Evolutionary conservation across 2,113 vertebrate species (phyloP), one percentile per base, ranked within the genome.

Genomic region (Ptilonorhynchus violaceus): DNA sequence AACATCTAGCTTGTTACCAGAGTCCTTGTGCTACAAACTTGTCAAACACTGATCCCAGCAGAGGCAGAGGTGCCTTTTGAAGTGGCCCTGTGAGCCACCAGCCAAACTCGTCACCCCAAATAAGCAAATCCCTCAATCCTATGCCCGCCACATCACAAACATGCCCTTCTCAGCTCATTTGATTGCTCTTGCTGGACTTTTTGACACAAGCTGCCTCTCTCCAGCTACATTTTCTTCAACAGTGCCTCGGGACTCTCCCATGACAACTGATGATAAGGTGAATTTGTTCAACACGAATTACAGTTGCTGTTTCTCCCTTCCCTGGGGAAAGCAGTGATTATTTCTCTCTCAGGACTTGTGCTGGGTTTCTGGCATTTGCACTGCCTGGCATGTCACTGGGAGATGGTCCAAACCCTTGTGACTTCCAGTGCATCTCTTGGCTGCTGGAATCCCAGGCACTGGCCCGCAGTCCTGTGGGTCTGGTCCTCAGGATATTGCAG

Each of bases 61-160:
- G 66, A 75, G 35, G 22, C 10, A 2, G 62, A 1, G 0, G 9
- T 85, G 56, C 56, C 60, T 92, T 93, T 72, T 84, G 47, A 23
- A 60, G 44, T 9, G 22, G 1, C 42, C 24, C 47, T 85, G 42
- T 68, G 91, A 92, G 55, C 86, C 47, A 55, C 63, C 76, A 78
- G 80, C 72, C 6, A 0, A 88, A 31, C 58, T 63, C 2, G 1
- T 92, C 93, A 72, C 24, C 60, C 87, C 74, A 78, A 16, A 89
- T 94, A 56, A 94, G 73, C 44, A 68, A 60, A 96, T 49, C 84
- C 66, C 92, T 96, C 94, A 78, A 53, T 94, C 84, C 85, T 64
- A 52, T 79, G 73, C 69, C 35, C 0, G 1, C 13, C 56, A 68
- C 69, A 87, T 89, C 73, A 89, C 60, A 78, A 28, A 5, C 21